Base-by-base conservation (phyloP, 2,888 invertebrate genomes). In the Strigamia transsilvanica region DNA sequence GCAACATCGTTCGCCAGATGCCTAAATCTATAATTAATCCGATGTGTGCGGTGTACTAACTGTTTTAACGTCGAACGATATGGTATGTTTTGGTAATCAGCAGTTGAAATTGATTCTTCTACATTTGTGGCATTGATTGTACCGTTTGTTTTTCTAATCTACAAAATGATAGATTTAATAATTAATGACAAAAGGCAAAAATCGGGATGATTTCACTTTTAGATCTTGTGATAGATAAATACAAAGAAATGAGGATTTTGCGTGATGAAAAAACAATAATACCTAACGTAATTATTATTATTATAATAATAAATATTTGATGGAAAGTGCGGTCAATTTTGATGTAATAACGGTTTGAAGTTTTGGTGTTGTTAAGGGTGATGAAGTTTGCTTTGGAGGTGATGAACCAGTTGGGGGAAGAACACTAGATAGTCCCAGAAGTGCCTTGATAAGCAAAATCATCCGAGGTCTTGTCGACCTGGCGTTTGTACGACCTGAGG, bases 401-500 rank as follows among this genome's bases (percentile, higher is more conserved):
- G 56, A 56, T 56, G 56, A 56, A 56, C 56, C 73, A 32, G 27
- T 73, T 15, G 10, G 32, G 32, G 73, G 32, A 18, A n/a, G n/a
- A 56, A 18, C 15, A 56, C n/a, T 56, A 56, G 56, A 56, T 56
- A 18, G 56, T 56, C 56, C 73, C 32, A 27, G 1, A 27, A 32
- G 73, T 73, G 23, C 73, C 73, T 73, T n/a, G 73, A 73, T 73
- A 73, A 73, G 73, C 73, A 73, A 73, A 73, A 73, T 73, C 32
- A 73, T 73, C 73, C 27, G 32, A 32, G 73, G 32, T 27, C 73
- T 56, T 15, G 27, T 73, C 23, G 73, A 73, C 27, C 32, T 73
- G 73, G 13, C 73, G 32, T 73, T 32, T 32, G 73, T 32, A 73
- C 27, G 73, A 73, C 73, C 73, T 32, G 73, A 27, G 13, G 73